A percentile compares a stretch with the other conserved stretches of the same genome.
phyloP scores from a whole-genome alignment of 2,888 invertebrate genomes.

The Drosophila cracens region DNA sequence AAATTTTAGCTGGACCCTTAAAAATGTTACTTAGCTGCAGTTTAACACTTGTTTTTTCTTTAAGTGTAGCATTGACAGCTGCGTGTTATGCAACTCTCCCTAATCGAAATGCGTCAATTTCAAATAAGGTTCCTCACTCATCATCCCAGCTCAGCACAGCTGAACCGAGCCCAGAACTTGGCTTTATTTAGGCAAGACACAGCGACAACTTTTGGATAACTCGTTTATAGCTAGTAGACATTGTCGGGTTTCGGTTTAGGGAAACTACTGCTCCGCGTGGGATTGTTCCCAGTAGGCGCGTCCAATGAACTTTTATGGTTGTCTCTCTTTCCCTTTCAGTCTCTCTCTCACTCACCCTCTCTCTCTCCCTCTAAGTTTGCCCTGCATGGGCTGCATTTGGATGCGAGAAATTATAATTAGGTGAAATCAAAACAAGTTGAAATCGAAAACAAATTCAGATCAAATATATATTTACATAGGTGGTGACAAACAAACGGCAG shows the following conservation, averaged over 20 bases:
- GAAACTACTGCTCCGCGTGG: neutral
- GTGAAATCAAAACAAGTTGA: slow-evolving; percentile 31
- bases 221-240: slow-evolving; percentile 23
- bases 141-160: neutral
- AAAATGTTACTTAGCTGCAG: neutral
- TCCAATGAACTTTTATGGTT: slow-evolving; percentile 57
- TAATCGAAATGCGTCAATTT: slow-evolving; percentile 66
- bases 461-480: slow-evolving; percentile 3
- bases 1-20: neutral
- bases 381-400: slow-evolving; percentile 6
- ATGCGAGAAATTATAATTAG: slow-evolving; percentile 27
- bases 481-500: slow-evolving; percentile 6
- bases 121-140: slow-evolving; percentile 53
- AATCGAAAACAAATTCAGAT: slow-evolving; percentile 25
- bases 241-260: slow-evolving; percentile 1
- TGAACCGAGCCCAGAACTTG: slow-evolving; percentile 41
- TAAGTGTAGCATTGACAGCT: slow-evolving; percentile 5
- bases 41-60: neutral
- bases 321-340: neutral
- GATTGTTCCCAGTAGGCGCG: slow-evolving; percentile 22
- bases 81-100: slow-evolving; percentile 67
- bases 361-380: neutral
- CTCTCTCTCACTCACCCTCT: neutral
- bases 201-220: slow-evolving; percentile 22
- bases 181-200: slow-evolving; percentile 60